Percentiles rank a stretch among this genome's conserved stretches.
These are phyloP conservation scores for Melanotaenia maccullochi DNA, from an alignment of 2,797 vertebrate genomes.

Conservation along the genomic window DNA sequence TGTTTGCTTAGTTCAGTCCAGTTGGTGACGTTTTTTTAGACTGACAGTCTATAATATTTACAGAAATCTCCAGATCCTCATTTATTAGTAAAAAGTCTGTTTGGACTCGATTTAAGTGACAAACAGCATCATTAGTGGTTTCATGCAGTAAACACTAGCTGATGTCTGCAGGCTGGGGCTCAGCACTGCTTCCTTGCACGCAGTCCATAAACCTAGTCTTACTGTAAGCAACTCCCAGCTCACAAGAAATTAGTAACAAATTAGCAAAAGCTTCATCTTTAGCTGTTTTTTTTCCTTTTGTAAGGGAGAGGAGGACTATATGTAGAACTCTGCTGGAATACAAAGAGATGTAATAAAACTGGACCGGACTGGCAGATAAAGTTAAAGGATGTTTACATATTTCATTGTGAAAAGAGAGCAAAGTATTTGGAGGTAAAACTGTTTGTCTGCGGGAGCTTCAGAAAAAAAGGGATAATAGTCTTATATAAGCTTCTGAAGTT, in stretches of 20 bases:
- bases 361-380: conserved; percentile 41
- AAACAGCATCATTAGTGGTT: conserved; percentile 42
- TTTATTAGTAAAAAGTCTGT: background rate
- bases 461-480: background rate
- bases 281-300: conserved; percentile 27
- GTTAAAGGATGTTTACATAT: conserved; percentile 45
- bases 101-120: conserved; percentile 26
- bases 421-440: background rate
- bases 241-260: conserved; percentile 65
- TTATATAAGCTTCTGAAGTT: background rate
- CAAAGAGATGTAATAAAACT: conserved; percentile 72
- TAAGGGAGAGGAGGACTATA: conserved; percentile 54
- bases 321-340: conserved; percentile 72
- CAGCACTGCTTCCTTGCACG: conserved; percentile 29
- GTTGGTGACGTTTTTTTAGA: background rate
- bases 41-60: background rate
- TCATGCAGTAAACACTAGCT: conserved; percentile 39
- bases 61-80: conserved; percentile 3
- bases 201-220: conserved; percentile 63
- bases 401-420: conserved; percentile 3
- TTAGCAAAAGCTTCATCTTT: conserved; percentile 69
- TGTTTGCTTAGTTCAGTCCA: background rate
- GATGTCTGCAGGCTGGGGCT: conserved; percentile 29
- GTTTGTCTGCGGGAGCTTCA: background rate
- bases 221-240: conserved; percentile 57